Base-by-base conservation (phyloP, 2,113 vertebrate species). In the Suncus etruscus region DNA sequence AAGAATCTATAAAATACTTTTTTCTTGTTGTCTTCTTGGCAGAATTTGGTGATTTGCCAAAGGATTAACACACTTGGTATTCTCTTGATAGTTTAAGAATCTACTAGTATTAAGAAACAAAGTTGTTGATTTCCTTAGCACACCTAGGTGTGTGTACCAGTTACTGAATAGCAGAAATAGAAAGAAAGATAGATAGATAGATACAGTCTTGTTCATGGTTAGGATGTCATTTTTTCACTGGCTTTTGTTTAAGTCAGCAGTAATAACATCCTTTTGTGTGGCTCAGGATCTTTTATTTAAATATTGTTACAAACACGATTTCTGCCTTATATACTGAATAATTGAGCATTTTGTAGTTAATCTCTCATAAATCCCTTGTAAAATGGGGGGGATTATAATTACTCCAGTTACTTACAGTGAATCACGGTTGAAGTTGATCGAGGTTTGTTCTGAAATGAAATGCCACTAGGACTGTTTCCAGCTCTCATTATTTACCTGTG, bases 371-470 rank as follows among this genome's bases (percentile, higher is more conserved):
- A 15, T 14, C 25, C 54, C 31, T 91, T 63, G 63, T 27, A 73
- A 32, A 25, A 47, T 39, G 10, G 66, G 45, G 65, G 51, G 68
- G 63, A 72, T 88, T 88, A 86, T 70, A 58, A 32, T 83, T 77
- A 78, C 47, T 32, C 22, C 50, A 29, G 18, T 63, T 69, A 29
- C 22, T 93, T 75, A 74, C n/a, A 68, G 87, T 31, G 65, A 80
- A 39, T 68, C 74, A 54, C 50, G 76, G 9, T 86, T 68, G 50
- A 75, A 39, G 48, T 81, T 85, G 9, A 63, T 20, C 69, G 47
- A 79, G n/a, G 5, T 86, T 31, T 82, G 29, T 91, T 93, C 91
- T 32, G 92, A 65, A 48, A 87, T 24, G 69, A 86, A 22, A 29
- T n/a, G 80, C 9, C 50, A 75, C 50, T 63, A 79, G 87, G 39